Evolutionary conservation across 2,888 invertebrate species (phyloP), one percentile per base, ranked within the genome.

Genomic region (Dryococelus australis): DNA sequence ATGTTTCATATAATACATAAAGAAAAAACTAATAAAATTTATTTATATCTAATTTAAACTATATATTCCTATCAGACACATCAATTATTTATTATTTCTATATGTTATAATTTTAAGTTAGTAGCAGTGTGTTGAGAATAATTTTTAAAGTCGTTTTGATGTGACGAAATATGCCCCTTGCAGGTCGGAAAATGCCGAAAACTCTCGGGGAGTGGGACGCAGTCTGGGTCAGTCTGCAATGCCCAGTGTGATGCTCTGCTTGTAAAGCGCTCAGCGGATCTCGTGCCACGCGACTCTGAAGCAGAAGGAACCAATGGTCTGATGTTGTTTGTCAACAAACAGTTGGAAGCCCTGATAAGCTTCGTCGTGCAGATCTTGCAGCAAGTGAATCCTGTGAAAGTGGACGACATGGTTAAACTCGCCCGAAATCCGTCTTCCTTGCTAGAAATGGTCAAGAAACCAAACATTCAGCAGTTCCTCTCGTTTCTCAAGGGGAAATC

Each of bases 351-450:
- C 13, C 43, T 83, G 35, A 28, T 83, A 28, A 43, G 24, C 35
- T 83, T 10, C 83, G 83, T 83, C 16, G 8, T 83, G 28, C 28
- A 83, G 43, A 43, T 83, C 35, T 9, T 83, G 83, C 28, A 43
- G n/a, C 83, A 43, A 43, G 83, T 83, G 43, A 83, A 83, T 16
- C 35, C 83, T 28, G 20, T 8, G 24, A 83, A 83, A n/a, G 28
- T 83, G 83, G 83, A 83, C 83, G 16, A 27, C 35, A 27, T 83
- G 43, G 43, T 43, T n/a, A 83, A 43, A 43, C 83, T 83, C 9
- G 83, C 43, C 35, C 35, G 83, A 24, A 83, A 83, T 43, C 83
- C 83, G 3, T 83, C 83, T 43, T 6, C 83, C 20, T 10, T 83
- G 83, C 35, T 28, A 8, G n/a, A 16, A 28, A 8, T 83, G 10